Conservation (phyloP, 2,113 vertebrate species). For the Arizona elegans region DNA sequence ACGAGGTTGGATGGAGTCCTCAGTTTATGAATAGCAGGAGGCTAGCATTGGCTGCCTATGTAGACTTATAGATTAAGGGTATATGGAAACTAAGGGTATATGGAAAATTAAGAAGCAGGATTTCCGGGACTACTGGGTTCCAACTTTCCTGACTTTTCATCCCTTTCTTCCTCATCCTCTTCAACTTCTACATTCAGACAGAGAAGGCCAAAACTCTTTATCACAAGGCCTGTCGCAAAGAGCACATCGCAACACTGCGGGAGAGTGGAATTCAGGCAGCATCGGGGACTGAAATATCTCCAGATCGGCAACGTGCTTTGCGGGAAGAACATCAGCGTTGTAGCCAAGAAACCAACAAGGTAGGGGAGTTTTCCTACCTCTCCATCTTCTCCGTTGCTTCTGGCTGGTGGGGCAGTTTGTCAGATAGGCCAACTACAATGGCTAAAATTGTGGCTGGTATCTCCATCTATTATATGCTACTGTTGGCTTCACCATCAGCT, state of each 20-base stretch:
- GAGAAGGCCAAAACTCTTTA: constrained; percentile 67
- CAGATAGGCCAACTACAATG: background rate
- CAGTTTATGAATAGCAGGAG: background rate
- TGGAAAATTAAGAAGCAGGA: background rate
- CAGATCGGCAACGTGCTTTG: constrained; percentile 70
- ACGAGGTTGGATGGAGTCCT: background rate
- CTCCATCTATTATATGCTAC: background rate
- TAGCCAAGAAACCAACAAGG: constrained; percentile 66
- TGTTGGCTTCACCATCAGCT: background rate
- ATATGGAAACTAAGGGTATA: background rate
- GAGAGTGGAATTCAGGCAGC: constrained; percentile 68
- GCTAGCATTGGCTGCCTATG: background rate
- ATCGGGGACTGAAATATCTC: constrained; percentile 58
- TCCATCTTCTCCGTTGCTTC: background rate
- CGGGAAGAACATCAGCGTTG: constrained; percentile 62
- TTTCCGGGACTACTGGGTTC: background rate
- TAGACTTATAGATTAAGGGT: background rate
- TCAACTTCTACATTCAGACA: constrained; percentile 52
- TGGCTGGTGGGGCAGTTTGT: background rate
- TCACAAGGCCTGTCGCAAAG: constrained; percentile 71
- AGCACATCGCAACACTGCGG: constrained; percentile 62
- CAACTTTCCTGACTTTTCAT: background rate
- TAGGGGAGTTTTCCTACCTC: constrained; percentile 29
- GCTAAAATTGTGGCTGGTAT: background rate
- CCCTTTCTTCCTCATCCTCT: background rate